Conservation (phyloP, 2,888 invertebrate species). For the Lucinisca nassula region DNA sequence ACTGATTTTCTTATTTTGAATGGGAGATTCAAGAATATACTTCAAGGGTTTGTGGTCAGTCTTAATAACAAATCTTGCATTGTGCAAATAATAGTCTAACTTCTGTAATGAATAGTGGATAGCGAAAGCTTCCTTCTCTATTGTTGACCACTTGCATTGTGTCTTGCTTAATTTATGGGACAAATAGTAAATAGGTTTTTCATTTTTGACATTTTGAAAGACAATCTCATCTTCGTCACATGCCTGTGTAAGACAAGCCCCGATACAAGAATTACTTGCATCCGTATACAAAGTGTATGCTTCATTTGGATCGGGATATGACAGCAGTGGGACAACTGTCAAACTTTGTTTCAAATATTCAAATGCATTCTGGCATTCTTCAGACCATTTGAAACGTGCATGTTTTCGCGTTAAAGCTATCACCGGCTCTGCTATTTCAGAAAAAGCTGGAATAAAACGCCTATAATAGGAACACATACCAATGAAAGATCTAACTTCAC, state of each 20-base stretch:
- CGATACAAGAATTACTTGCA: conserved; percentile 30
- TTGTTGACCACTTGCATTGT: conserved; percentile 2
- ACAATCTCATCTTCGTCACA: not conserved
- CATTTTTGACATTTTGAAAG: not conserved
- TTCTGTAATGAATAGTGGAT: conserved; percentile 28
- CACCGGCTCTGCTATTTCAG: conserved; percentile 41
- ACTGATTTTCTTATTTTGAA: conserved; percentile 57
- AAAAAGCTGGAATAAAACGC: conserved; percentile 55
- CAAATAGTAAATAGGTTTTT: conserved; percentile 20
- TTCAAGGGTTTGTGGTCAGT: conserved; percentile 52
- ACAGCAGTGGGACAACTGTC: not conserved
- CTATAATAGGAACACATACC: conserved; percentile 33
- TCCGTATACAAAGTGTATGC: conserved; percentile 26
- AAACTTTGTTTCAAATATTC: too few relatives aligned
- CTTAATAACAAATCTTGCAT: conserved; percentile 33
- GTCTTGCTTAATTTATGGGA: conserved; percentile 14
- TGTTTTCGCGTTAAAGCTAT: conserved; percentile 35
- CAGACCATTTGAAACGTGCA: not conserved
- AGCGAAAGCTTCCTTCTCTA: conserved; percentile 20
- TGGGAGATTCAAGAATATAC: conserved; percentile 51
- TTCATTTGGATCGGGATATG: conserved; percentile 14
- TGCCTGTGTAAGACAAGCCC: conserved; percentile 18
- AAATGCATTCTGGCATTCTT: not conserved
- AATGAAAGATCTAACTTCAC: conserved; percentile 29
- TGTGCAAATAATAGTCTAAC: too few relatives aligned